Evolutionary conservation across 2,888 invertebrate species (phyloP), one percentile per base, ranked within the genome.

Genomic region (Megamerina dolium): DNA sequence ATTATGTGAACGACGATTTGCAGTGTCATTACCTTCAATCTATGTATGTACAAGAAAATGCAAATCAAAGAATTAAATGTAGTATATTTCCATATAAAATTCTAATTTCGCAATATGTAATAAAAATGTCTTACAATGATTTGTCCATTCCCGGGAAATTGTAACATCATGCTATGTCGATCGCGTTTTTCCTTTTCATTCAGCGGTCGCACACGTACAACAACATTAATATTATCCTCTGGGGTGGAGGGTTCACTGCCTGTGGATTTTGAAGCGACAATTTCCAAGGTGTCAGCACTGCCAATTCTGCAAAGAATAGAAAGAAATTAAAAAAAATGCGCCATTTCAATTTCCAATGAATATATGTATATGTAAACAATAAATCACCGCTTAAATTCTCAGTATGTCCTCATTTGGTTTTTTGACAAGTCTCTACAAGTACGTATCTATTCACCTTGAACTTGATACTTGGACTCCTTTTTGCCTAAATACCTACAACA

Each of bases 101-200:
- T n/a, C n/a, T n/a, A n/a, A n/a, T n/a, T n/a, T n/a, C n/a, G 16
- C 27, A 14, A 36, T 34, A 14, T 18, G 5, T 8, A 12, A 19
- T 10, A 18, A 27, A 29, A 21, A 38, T 10, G 23, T 49, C 61
- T 51, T 56, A 71, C 70, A 40, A 83, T 75, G 58, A 93, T 81
- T 75, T 91, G 92, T 0, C 93, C 92, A 62, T 87, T 85, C 34
- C 92, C 92, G 0, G 92, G 91, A 72, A 91, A 93, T 61, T 87
- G 84, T 31, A 87, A 74, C 37, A 85, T 79, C 52, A 79, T 75
- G 4, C 78, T 77, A 59, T 89, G 87, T 12, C 79, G 79, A 17
- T 77, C 72, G 46, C 81, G 78, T 16, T 77, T 75, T 71, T 93
- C 92, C 62, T 82, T 85, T 1, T 79, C 77, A 64, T 78, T 87